Conservation (phyloP, 2,797 vertebrate genomes). For the Onychomys torridus region DNA sequence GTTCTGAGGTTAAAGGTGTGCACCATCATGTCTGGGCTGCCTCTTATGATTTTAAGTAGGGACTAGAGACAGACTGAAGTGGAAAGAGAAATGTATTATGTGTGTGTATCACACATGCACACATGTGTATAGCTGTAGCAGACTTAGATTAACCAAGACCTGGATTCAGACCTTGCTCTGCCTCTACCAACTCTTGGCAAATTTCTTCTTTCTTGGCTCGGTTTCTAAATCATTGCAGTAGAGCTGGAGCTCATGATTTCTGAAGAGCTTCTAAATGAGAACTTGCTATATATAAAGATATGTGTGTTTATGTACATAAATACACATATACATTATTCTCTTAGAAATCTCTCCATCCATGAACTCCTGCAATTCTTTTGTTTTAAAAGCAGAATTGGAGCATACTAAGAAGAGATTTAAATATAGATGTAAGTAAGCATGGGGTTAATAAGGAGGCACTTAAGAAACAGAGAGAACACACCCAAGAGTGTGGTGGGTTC, state of each 20-base stretch:
- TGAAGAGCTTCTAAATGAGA: not conserved
- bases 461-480: not conserved
- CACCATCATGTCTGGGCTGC: not conserved
- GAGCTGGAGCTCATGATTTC: not conserved
- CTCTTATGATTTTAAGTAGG: not conserved
- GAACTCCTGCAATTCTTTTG: not conserved
- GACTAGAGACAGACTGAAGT: not conserved
- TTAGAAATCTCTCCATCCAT: constrained; percentile 34
- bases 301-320: not conserved
- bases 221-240: not conserved
- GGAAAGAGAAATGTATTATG: constrained; percentile 3
- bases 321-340: not conserved
- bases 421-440: not conserved
- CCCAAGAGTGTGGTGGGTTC: not conserved
- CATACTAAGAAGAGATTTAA: not conserved
- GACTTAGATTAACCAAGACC: not conserved
- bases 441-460: not conserved
- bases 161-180: not conserved
- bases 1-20: not conserved
- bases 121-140: not conserved
- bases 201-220: not conserved
- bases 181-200: not conserved
- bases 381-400: not conserved
- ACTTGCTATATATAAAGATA: not conserved
- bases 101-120: not conserved